Base-by-base conservation (phyloP, 2,888 invertebrate genomes). In the Papilio protenor region DNA sequence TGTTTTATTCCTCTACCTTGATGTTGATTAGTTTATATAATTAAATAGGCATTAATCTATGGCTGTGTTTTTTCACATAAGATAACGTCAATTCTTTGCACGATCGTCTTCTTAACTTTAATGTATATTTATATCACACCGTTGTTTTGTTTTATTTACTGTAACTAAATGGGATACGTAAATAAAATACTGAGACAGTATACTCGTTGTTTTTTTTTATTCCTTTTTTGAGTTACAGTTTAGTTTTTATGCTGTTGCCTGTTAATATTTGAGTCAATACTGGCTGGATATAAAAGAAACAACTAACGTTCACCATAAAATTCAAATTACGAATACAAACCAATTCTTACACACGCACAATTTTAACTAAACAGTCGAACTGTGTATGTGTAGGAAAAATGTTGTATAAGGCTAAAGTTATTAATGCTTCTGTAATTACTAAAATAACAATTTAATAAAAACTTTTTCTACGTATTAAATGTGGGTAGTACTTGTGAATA, bases 61-160 rank as follows among this genome's bases (percentile, higher is more conserved):
- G 94, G 94, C 94, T 94, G 94, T 94, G 94, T 94, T 91, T 75
- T 69, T 89, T 94, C 93, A 94, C 92, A 88, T 92, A 94, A 93
- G 91, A 88, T 93, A 92, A 92, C 86, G 94, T 94, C 94, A 94
- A 94, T 94, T 94, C 92, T 91, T 90, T 92, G 94, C 94, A 94
- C 94, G 87, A 92, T 91, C 89, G 91, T 92, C 90, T 93, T 89
- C 89, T 86, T 87, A 90, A 85, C 77, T 81, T 90, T 88, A 89
- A 88, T 92, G 92, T 94, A 93, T 89, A 92, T 91, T 89, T 84
- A 89, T 90, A 89, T 87, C 79, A 86, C 85, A 85, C 88, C 86
- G 88, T 90, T 88, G 87, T 89, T 91, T 91, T 86, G 82, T 87
- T 88, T 87, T 85, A 85, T 86, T 87, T 84, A 90, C 87, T 92